Evolutionary conservation across 2,888 invertebrate genomes (phyloP).

Genomic region (Ethmia dodecea): DNA sequence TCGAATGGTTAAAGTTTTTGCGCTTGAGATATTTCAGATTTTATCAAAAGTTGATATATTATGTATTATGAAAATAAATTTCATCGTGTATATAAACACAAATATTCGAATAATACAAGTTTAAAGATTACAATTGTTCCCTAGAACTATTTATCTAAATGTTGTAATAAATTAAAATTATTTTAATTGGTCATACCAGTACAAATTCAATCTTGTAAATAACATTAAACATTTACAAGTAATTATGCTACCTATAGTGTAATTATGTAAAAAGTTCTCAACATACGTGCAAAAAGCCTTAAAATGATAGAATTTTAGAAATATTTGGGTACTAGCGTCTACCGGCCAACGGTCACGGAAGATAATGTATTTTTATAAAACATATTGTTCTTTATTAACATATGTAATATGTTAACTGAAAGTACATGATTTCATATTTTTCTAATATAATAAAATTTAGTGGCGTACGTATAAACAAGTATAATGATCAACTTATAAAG

Average conservation of each 20-base stretch:
- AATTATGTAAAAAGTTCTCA: conserved; percentile 46
- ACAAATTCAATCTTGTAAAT: conserved; percentile 63
- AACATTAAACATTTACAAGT: conserved; percentile 59
- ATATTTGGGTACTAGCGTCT: conserved; percentile 72
- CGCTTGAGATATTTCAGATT: conserved; percentile 48
- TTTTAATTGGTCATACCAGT: conserved; percentile 70
- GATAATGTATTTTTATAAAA: conserved; percentile 75
- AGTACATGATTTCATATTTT: conserved; percentile 76
- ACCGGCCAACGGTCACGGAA: conserved; percentile 52
- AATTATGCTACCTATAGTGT: conserved; percentile 59
- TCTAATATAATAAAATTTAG: conserved; percentile 65
- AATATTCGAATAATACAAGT: conserved; percentile 26
- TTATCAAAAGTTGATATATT: conserved; percentile 58
- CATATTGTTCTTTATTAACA: conserved; percentile 76
- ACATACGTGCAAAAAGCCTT: conserved; percentile 72
- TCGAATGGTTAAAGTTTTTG: conserved; percentile 19
- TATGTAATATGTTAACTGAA: conserved; percentile 75
- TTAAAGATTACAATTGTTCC: conserved; percentile 49
- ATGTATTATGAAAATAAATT: conserved; percentile 41
- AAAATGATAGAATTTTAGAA: conserved; percentile 74
- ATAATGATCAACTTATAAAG: conserved; percentile 60
- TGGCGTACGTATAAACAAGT: conserved; percentile 59
- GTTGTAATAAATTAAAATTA: conserved; percentile 49
- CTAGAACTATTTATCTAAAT: conserved; percentile 50
- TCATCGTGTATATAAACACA: conserved; percentile 38